phyloP scores from a whole-genome alignment of 2,888 invertebrate species.

The Saturnia japonica region DNA sequence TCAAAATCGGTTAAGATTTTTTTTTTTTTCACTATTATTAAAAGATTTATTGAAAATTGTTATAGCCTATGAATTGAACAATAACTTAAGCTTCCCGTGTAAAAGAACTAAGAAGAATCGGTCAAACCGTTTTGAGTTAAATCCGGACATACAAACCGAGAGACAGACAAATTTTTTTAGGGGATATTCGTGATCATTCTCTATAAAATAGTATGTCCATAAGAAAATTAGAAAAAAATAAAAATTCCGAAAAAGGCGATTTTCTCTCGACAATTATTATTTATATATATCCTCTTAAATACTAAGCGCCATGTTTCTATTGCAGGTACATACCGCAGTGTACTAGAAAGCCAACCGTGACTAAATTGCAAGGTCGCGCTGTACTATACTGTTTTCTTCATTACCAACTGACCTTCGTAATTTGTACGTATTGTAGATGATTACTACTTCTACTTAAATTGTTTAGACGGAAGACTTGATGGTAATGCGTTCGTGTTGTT shows the following conservation, averaged over 20 bases:
- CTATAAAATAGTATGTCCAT: too few species aligned
- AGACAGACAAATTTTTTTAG: too few species aligned
- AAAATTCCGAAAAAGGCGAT: not conserved
- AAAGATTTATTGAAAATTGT: too few species aligned
- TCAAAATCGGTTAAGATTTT: too few species aligned
- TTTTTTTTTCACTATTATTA: too few species aligned
- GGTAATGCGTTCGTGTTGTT: not conserved
- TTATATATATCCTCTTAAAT: not conserved
- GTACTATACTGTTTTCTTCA: conserved; percentile 14
- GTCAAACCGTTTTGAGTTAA: too few species aligned
- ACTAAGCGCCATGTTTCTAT: not conserved
- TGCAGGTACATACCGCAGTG: conserved; percentile 29
- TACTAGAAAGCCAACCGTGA: conserved; percentile 35
- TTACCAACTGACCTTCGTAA: conserved; percentile 11
- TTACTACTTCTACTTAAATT: not conserved
- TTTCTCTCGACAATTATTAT: not conserved
- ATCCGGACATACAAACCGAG: too few species aligned
- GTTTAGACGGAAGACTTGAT: not conserved
- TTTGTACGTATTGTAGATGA: conserved; percentile 9
- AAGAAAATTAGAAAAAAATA: too few species aligned
- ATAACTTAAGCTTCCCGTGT: too few species aligned
- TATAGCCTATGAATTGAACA: too few species aligned
- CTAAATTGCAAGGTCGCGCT: conserved; percentile 25
- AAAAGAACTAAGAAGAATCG: too few species aligned
- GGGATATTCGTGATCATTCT: too few species aligned